Evolutionary conservation across 2,113 vertebrate genomes (phyloP).

Genomic region (Dasypus novemcinctus): DNA sequence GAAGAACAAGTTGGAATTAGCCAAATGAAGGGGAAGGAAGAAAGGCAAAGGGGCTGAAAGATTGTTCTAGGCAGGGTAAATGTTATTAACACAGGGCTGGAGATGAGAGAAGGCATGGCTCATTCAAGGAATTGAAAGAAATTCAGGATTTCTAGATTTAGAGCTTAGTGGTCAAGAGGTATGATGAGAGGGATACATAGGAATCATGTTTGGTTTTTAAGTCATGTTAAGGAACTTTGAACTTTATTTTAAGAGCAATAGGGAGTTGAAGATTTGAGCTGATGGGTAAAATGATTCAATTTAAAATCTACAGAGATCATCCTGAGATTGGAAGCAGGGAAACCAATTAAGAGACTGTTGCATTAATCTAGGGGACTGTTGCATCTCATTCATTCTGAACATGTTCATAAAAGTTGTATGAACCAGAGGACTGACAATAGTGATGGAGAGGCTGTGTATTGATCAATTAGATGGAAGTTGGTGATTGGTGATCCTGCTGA

Average conservation of each 20-base stretch:
- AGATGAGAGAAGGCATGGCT: background rate
- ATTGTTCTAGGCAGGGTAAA: background rate
- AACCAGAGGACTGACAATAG: background rate
- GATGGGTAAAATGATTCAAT: background rate
- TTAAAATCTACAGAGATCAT: background rate
- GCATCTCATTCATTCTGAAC: too few species aligned
- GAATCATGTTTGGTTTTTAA: background rate
- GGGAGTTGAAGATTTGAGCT: slow-evolving; percentile 9
- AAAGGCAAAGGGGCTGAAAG: background rate
- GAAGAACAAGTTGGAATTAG: background rate
- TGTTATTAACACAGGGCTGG: background rate
- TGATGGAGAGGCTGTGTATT: background rate
- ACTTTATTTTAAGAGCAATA: background rate
- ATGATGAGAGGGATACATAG: background rate
- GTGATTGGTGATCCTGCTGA: background rate
- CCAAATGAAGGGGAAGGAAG: background rate
- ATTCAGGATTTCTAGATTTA: background rate
- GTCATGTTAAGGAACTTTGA: background rate
- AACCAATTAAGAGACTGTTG: too few species aligned
- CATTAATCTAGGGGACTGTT: too few species aligned
- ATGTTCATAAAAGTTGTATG: background rate
- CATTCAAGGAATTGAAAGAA: background rate
- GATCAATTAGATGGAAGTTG: background rate
- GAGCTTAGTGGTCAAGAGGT: background rate
- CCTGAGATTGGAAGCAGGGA: slow-evolving; percentile 23